A percentile compares a stretch with the other conserved stretches of the same genome.
Conservation (phyloP, 2,113 vertebrate genomes). For the Marmota monax region DNA sequence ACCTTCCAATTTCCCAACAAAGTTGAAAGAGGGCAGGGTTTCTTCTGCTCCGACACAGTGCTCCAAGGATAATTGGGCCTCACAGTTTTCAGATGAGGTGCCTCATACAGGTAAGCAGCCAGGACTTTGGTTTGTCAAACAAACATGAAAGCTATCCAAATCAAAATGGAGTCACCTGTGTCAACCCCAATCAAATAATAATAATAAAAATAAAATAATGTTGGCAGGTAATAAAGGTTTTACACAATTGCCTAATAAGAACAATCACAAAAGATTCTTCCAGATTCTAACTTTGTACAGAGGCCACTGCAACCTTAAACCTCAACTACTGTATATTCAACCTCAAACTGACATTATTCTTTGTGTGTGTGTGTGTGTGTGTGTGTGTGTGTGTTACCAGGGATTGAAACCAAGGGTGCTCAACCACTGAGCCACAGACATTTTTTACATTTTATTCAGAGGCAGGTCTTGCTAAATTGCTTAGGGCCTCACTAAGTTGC, state of each 20-base stretch:
- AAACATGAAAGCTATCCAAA: background rate
- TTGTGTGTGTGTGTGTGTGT: too few relatives aligned
- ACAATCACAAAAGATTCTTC: background rate
- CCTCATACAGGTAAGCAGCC: slow-evolving; percentile 93
- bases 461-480: too few relatives aligned
- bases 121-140: slow-evolving; percentile 89
- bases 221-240: background rate
- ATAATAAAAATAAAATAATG: background rate
- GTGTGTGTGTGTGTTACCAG: too few relatives aligned
- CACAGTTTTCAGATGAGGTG: slow-evolving; percentile 89
- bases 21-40: rapidly evolving
- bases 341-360: background rate
- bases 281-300: background rate
- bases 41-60: rapidly evolving
- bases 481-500: too few relatives aligned
- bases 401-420: too few relatives aligned
- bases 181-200: background rate
- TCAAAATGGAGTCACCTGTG: background rate
- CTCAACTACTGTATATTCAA: background rate
- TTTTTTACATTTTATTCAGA: too few relatives aligned
- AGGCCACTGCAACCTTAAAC: background rate
- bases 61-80: rapidly evolving
- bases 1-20: background rate
- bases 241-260: background rate
- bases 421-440: too few relatives aligned